Percentiles rank a stretch among this genome's conserved stretches.
These are phyloP conservation scores for Urechis unicinctus DNA, from an alignment of 2,888 invertebrate species.

Conservation along the genomic window DNA sequence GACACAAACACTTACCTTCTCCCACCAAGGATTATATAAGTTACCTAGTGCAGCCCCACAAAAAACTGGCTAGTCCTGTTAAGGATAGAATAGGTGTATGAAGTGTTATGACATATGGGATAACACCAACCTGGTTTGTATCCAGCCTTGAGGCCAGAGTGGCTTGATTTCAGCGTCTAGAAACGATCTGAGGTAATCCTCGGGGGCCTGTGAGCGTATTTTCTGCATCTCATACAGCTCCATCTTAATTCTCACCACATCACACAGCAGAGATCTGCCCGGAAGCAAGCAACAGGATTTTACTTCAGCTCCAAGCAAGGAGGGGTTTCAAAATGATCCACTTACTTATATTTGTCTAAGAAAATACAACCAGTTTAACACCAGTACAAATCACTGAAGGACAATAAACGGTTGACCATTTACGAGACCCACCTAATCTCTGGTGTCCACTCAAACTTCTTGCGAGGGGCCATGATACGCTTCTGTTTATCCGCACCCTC, in stretches of 20 bases:
- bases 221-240: slow-evolving; percentile 53
- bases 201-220: slow-evolving; percentile 39
- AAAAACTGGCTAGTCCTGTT: too few species aligned
- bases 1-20: too few species aligned
- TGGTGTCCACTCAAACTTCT: slow-evolving; percentile 68
- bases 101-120: too few species aligned
- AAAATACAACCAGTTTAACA: too few species aligned
- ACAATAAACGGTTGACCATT: too few species aligned
- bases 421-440: slow-evolving; percentile 57
- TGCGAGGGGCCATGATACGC: slow-evolving; percentile 61
- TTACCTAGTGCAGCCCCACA: too few species aligned
- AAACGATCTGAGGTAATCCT: slow-evolving; percentile 56
- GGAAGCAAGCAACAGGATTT: background rate
- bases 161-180: slow-evolving; percentile 60
- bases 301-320: too few species aligned
- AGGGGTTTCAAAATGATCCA: too few species aligned
- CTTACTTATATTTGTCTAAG: too few species aligned
- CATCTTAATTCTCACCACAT: slow-evolving; percentile 51
- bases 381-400: too few species aligned
- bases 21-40: too few species aligned
- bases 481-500: slow-evolving; percentile 49
- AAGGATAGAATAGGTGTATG: too few species aligned
- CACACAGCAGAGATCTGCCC: slow-evolving; percentile 41
- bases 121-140: slow-evolving; percentile 52
- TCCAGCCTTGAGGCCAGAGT: slow-evolving; percentile 66